Evolutionary conservation across 2,797 vertebrate species (phyloP).

Genomic region (Falco cherrug): DNA sequence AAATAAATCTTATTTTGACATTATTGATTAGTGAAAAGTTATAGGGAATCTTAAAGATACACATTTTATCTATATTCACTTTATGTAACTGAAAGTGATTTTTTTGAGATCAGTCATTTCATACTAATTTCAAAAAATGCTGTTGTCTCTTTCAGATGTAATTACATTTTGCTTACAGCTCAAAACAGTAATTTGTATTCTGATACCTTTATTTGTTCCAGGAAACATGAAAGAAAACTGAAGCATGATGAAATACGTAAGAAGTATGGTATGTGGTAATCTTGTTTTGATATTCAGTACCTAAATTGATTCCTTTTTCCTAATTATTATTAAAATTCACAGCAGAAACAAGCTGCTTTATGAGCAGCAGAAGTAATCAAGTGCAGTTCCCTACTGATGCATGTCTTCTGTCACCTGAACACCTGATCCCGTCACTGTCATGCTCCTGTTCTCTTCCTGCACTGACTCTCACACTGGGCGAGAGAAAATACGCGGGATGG

Average conservation of each 20-base stretch:
- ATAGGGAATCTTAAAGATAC: background rate
- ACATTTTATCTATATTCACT: too few relatives aligned
- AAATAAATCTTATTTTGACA: background rate
- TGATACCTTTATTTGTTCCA: constrained; percentile 65
- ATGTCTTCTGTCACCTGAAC: background rate
- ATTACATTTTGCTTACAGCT: background rate
- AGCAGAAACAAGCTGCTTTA: background rate
- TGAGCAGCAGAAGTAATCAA: background rate
- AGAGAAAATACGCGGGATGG: background rate
- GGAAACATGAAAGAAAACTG: constrained; percentile 81
- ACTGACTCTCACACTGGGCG: background rate
- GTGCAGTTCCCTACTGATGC: background rate
- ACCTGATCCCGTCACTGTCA: background rate
- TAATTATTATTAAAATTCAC: background rate
- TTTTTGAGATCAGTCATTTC: background rate
- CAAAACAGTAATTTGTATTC: background rate
- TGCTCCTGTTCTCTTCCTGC: background rate
- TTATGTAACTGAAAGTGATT: background rate
- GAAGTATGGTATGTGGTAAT: constrained; percentile 86
- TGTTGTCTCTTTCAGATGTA: background rate
- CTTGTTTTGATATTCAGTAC: background rate
- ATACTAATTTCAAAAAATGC: background rate
- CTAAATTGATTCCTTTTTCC: background rate
- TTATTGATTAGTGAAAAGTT: background rate
- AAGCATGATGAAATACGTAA: constrained; percentile 87